Evolutionary conservation across 64 coral and sea anemone species (phyloP).

Genomic region (Hydrozoanthus tunicans): DNA sequence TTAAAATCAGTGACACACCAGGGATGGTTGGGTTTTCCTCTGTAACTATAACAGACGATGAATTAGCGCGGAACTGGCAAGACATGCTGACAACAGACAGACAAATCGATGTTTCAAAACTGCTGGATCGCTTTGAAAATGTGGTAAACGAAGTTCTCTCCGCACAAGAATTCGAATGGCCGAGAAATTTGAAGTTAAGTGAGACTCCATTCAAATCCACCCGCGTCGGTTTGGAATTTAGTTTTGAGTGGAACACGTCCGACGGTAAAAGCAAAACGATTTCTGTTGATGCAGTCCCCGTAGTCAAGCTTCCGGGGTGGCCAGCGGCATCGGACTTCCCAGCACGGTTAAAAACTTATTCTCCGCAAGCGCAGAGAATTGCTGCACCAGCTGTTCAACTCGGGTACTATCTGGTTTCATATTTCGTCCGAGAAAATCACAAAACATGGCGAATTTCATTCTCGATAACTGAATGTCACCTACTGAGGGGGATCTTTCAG

Average conservation of each 20-base stretch:
- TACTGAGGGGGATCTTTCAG: slow-evolving; percentile 18
- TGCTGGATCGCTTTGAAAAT: background rate
- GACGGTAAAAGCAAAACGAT: background rate
- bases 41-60: background rate
- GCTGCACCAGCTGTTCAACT: slow-evolving; percentile 19
- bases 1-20: background rate
- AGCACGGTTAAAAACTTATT: background rate
- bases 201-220: background rate
- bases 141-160: background rate
- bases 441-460: slow-evolving; percentile 44
- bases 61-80: background rate
- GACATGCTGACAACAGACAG: background rate
- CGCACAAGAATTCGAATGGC: background rate
- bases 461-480: slow-evolving; percentile 11
- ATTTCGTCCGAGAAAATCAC: slow-evolving; percentile 3
- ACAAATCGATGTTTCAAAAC: slow-evolving; percentile 26
- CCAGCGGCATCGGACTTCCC: slow-evolving; percentile 31
- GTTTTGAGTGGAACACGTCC: background rate
- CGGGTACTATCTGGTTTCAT: slow-evolving; percentile 27
- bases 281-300: slow-evolving; percentile 41
- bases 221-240: slow-evolving; percentile 1
- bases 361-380: background rate
- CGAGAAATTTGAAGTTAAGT: background rate
- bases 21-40: slow-evolving; percentile 1
- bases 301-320: slow-evolving; percentile 23